These are phyloP conservation scores for Rotaria sp. DNA, from an alignment of 2,888 invertebrate species.

Conservation along the genomic window DNA sequence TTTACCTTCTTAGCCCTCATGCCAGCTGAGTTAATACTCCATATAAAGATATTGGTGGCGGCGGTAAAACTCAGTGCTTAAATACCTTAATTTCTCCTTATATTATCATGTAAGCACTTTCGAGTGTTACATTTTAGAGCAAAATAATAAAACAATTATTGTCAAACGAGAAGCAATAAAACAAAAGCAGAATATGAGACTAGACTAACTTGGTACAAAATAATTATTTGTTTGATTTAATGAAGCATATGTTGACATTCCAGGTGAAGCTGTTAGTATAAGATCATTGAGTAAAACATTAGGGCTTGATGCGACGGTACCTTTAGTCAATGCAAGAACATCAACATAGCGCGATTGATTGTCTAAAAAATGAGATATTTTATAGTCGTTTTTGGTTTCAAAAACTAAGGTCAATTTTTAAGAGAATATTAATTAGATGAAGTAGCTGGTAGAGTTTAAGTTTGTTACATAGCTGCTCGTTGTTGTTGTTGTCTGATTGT, in stretches of 20 bases:
- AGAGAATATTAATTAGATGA: slow-evolving; percentile 11
- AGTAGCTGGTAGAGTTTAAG: background rate
- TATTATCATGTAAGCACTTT: too few relatives aligned
- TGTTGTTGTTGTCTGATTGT: background rate
- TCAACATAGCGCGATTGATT: slow-evolving; percentile 6
- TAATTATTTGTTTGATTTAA: background rate
- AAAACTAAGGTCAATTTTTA: background rate
- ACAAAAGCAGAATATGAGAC: background rate
- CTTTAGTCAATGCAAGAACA: background rate
- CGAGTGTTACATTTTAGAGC: too few relatives aligned
- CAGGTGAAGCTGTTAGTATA: background rate
- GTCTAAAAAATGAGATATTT: background rate
- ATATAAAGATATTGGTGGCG: too few relatives aligned
- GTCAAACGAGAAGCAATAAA: background rate
- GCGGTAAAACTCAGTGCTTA: too few relatives aligned
- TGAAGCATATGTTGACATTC: background rate
- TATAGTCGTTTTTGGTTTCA: background rate
- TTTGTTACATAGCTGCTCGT: background rate
- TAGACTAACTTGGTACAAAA: background rate
- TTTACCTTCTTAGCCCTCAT: too few relatives aligned
- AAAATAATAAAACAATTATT: too few relatives aligned
- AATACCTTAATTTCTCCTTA: too few relatives aligned
- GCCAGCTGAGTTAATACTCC: too few relatives aligned
- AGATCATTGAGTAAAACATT: background rate
- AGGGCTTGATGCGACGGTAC: background rate